A percentile compares a stretch with the other conserved stretches of the same genome.
These are phyloP conservation scores for Montipora sp. DNA, from an alignment of 64 coral and sea anemone species.

Conservation along the genomic window DNA sequence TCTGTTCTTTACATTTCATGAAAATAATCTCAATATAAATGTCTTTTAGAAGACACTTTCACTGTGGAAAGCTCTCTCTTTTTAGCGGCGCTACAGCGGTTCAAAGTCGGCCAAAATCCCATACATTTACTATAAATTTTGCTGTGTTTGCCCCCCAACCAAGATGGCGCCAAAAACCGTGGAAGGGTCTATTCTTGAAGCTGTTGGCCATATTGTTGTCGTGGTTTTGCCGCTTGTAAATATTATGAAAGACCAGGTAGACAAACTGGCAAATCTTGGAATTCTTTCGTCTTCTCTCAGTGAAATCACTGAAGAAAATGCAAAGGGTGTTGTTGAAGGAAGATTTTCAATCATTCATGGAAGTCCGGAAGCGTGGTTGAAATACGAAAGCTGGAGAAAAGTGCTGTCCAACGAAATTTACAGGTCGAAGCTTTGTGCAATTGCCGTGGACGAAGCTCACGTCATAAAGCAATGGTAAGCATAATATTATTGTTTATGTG, in stretches of 20 bases:
- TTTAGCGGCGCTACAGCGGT: no score
- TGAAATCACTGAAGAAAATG: slow-evolving; percentile 43
- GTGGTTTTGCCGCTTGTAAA: slow-evolving; percentile 53
- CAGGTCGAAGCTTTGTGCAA: slow-evolving; percentile 41
- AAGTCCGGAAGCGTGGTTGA: slow-evolving; percentile 61
- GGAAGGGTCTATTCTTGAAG: not conserved
- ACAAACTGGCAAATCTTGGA: slow-evolving; percentile 20
- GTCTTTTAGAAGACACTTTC: no score
- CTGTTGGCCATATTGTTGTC: slow-evolving; percentile 39
- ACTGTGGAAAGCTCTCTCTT: no score
- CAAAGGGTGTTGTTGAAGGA: slow-evolving; percentile 25
- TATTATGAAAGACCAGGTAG: slow-evolving; percentile 54
- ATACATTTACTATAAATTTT: no score
- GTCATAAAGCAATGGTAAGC: slow-evolving; percentile 79
- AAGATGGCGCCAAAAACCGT: no score
- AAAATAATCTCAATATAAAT: no score
- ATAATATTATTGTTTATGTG: not conserved
- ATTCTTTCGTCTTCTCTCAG: slow-evolving; percentile 30
- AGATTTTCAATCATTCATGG: slow-evolving; percentile 55
- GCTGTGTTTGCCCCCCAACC: no score
- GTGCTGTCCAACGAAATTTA: slow-evolving; percentile 37
- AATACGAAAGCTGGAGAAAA: slow-evolving; percentile 56
- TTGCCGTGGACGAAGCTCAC: slow-evolving; percentile 75
- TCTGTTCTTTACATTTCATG: no score
- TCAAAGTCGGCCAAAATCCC: no score